Percentiles rank a stretch among this genome's conserved stretches.
Conservation (phyloP, 2,888 invertebrate species). For the Girardia tigrina region DNA sequence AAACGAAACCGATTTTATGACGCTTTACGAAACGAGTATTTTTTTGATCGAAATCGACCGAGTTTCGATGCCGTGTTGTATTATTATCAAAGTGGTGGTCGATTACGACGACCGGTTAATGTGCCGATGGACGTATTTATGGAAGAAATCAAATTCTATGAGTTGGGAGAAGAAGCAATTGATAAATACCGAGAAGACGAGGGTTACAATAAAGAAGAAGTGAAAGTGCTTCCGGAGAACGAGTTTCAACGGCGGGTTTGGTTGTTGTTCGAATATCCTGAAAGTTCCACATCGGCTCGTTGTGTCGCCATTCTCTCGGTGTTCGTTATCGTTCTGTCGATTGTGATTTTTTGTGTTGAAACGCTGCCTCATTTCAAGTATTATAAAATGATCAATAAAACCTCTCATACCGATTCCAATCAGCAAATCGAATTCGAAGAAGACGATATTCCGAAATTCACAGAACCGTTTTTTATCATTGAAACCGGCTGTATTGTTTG, state of each 20-base stretch:
- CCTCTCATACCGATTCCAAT: conserved; percentile 27
- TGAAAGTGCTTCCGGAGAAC: conserved; percentile 87
- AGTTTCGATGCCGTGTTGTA: conserved; percentile 98
- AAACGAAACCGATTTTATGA: conserved; percentile 86
- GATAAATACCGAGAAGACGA: conserved; percentile 65
- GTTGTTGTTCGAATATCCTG: conserved; percentile 97
- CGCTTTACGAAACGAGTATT: conserved; percentile 92
- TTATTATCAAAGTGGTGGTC: conserved; percentile 81
- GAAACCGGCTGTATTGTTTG: conserved; percentile 97
- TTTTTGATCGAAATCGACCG: conserved; percentile 96
- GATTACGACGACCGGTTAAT: conserved; percentile 88
- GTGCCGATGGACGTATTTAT: conserved; percentile 92
- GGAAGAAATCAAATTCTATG: conserved; percentile 98
- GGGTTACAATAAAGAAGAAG: conserved; percentile 96
- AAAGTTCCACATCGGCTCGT: conserved; percentile 93
- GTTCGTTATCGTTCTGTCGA: conserved; percentile 90
- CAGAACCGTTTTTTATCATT: conserved; percentile 77
- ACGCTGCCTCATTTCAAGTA: conserved; percentile 97
- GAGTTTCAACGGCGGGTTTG: conserved; percentile 93
- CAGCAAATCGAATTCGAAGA: conserved; percentile 31
- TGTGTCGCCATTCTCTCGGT: conserved; percentile 97
- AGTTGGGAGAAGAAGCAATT: conserved; percentile 76
- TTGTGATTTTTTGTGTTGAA: conserved; percentile 98
- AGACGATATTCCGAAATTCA: conserved; percentile 38
- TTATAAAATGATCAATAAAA: conserved; percentile 59